phyloP scores from a whole-genome alignment of 2,113 vertebrate genomes.

The Cryptotis parvus region DNA sequence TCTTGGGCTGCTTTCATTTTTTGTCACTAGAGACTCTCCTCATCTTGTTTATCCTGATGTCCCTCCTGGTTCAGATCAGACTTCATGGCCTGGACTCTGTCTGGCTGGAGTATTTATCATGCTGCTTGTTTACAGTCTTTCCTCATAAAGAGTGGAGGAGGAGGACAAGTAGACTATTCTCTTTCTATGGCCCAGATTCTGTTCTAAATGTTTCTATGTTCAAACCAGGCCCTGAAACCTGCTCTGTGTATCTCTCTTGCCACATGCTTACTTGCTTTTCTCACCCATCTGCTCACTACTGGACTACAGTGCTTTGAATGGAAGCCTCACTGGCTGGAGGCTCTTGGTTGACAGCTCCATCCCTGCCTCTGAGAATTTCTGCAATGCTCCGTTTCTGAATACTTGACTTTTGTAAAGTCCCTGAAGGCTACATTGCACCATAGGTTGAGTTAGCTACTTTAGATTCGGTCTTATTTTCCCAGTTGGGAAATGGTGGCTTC shows the following conservation, averaged over 20 bases:
- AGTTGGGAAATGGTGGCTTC: not conserved
- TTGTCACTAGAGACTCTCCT: not conserved
- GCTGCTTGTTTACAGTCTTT: not conserved
- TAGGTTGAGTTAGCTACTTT: not conserved
- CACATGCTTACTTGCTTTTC: not conserved
- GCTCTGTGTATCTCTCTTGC: not conserved
- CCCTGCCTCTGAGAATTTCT: not conserved
- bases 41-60: not conserved
- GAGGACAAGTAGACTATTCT: not conserved
- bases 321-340: not conserved
- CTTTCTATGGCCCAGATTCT: not conserved
- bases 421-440: not conserved
- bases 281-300: not conserved
- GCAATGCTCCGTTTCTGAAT: not conserved
- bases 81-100: not conserved
- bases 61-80: not conserved
- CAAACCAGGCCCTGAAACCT: not conserved
- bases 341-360: not conserved
- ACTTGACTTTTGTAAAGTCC: not conserved
- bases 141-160: not conserved
- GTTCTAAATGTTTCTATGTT: not conserved
- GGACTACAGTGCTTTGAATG: not conserved
- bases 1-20: not conserved
- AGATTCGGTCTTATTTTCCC: not conserved
- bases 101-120: not conserved